A percentile compares a stretch with the other conserved stretches of the same genome.
phyloP scores from a whole-genome alignment of 2,888 invertebrate species.

The Leptopterna dolabrata region DNA sequence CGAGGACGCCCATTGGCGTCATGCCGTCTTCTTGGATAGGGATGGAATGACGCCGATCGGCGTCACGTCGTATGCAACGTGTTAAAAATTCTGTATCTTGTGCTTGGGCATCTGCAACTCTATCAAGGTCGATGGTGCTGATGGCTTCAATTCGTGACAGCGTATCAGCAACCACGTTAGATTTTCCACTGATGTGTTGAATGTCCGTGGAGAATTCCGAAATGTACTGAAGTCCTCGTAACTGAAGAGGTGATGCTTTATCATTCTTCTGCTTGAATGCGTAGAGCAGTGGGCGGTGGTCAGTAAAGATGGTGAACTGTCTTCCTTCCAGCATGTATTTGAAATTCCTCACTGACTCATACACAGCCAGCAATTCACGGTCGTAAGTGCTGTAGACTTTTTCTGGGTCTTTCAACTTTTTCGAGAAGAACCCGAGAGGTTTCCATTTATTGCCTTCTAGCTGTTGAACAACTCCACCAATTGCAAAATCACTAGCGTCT shows the following conservation, averaged over 20 bases:
- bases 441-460: slow-evolving; percentile 7
- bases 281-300: too few species aligned
- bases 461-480: slow-evolving; percentile 6
- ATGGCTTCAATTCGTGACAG: slow-evolving; percentile 36
- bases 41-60: too few species aligned
- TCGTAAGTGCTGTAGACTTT: slow-evolving; percentile 56
- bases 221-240: slow-evolving; percentile 64
- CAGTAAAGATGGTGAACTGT: too few species aligned
- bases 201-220: slow-evolving; percentile 66
- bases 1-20: too few species aligned
- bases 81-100: not conserved
- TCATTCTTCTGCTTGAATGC: too few species aligned
- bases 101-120: slow-evolving; percentile 23
- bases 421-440: slow-evolving; percentile 29
- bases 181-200: slow-evolving; percentile 46
- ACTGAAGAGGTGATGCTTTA: slow-evolving; percentile 55
- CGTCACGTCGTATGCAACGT: too few species aligned
- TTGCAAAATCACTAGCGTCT: slow-evolving; percentile 3
- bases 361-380: slow-evolving; percentile 62
- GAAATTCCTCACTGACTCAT: slow-evolving; percentile 58
- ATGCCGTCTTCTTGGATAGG: too few species aligned
- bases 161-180: slow-evolving; percentile 44
- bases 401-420: slow-evolving; percentile 30
- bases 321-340: too few species aligned
- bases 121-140: slow-evolving; percentile 12